phyloP scores from a whole-genome alignment of 2,113 vertebrate species.

The Grammomys surdaster region DNA sequence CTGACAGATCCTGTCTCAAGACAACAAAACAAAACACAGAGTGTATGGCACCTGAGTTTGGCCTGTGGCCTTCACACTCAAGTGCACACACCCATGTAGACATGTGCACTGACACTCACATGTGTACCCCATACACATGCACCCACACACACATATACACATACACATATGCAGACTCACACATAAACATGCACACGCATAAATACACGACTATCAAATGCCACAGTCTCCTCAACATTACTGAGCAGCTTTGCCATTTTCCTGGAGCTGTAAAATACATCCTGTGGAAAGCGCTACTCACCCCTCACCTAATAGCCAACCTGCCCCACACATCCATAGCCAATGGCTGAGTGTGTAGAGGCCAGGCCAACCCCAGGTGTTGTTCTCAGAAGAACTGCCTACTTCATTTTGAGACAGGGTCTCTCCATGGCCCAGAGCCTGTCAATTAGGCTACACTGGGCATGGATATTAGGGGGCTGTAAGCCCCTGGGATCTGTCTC shows the following conservation, averaged over 20 bases:
- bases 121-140: background rate
- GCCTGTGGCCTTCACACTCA: background rate
- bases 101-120: background rate
- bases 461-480: background rate
- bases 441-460: background rate
- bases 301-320: background rate
- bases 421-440: background rate
- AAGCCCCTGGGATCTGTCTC: no score
- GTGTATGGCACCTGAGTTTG: background rate
- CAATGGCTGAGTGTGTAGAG: background rate
- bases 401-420: background rate
- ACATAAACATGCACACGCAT: background rate
- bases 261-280: background rate
- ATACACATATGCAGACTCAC: background rate
- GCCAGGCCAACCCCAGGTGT: background rate
- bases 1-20: background rate
- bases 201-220: background rate
- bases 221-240: background rate
- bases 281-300: background rate
- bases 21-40: background rate
- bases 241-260: background rate
- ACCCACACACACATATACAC: background rate
- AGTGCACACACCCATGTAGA: background rate
- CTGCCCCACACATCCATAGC: background rate
- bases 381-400: background rate